Conservation (phyloP, 1,140 invertebrate genomes). For the Heliconius nattereri region DNA sequence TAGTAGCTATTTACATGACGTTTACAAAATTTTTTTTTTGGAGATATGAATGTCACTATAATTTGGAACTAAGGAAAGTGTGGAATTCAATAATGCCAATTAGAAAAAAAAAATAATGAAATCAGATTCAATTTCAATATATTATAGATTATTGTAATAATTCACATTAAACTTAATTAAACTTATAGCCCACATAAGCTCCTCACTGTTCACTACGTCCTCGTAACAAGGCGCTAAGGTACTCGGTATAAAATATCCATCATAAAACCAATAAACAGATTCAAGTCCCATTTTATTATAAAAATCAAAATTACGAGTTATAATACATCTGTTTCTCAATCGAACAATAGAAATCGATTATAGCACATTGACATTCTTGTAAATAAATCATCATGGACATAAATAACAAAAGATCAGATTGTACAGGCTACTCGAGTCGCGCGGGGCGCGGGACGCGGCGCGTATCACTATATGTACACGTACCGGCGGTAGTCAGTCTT, state of each 20-base stretch:
- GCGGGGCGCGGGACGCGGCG: slow-evolving; percentile 41
- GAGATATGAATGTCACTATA: slow-evolving; percentile 14
- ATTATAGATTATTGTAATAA: slow-evolving; percentile 82
- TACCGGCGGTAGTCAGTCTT: slow-evolving; percentile 57
- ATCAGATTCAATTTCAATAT: slow-evolving; percentile 81
- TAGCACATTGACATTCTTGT: slow-evolving; percentile 78
- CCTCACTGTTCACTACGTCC: slow-evolving; percentile 66
- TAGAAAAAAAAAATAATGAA: slow-evolving; percentile 78
- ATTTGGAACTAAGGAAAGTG: slow-evolving; percentile 49
- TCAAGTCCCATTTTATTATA: slow-evolving; percentile 81
- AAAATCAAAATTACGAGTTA: slow-evolving; percentile 81
- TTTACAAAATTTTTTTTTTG: not conserved
- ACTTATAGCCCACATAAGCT: slow-evolving; percentile 79
- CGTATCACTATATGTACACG: slow-evolving; percentile 74
- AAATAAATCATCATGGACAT: slow-evolving; percentile 78
- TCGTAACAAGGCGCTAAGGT: slow-evolving; percentile 77
- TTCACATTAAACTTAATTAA: slow-evolving; percentile 81
- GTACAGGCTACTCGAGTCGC: slow-evolving; percentile 59
- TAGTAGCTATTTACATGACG: not conserved
- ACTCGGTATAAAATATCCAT: slow-evolving; percentile 80
- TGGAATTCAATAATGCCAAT: slow-evolving; percentile 73
- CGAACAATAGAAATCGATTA: slow-evolving; percentile 80
- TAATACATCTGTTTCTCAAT: slow-evolving; percentile 80
- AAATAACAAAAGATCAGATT: slow-evolving; percentile 76
- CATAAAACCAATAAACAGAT: slow-evolving; percentile 81